Evolutionary conservation across 2,888 invertebrate genomes (phyloP).

Genomic region (Chymomyza amoena): DNA sequence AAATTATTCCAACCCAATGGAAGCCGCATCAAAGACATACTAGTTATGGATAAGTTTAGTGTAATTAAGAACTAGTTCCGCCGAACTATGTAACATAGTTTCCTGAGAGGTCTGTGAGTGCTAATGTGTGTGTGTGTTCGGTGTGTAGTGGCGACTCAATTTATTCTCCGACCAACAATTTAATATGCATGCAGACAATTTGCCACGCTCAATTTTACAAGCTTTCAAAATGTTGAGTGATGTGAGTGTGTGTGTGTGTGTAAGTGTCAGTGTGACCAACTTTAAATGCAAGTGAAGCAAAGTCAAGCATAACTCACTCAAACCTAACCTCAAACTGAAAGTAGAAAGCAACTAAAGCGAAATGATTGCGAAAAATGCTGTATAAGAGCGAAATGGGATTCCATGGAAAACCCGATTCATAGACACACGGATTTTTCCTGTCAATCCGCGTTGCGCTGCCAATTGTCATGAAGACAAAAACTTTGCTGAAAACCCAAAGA

Average conservation of each 20-base stretch:
- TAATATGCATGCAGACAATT: neutral
- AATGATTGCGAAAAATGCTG: neutral
- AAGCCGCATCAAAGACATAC: too few species aligned
- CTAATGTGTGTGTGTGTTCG: slow-evolving; percentile 1
- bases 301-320: neutral
- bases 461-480: slow-evolving; percentile 9
- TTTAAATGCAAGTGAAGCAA: neutral
- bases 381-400: neutral
- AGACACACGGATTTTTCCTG: neutral
- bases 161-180: neutral
- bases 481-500: slow-evolving; percentile 7
- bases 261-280: neutral
- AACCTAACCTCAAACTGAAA: neutral
- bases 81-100: too few species aligned
- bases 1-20: too few species aligned
- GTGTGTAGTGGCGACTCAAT: neutral
- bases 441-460: neutral
- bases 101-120: slow-evolving; percentile 19
- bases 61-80: too few species aligned
- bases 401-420: neutral
- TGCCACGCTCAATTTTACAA: slow-evolving; percentile 1
- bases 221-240: neutral
- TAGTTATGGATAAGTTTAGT: too few species aligned
- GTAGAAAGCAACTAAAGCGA: neutral
- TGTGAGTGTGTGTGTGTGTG: slow-evolving; percentile 7